Evolutionary conservation across 2,888 invertebrate genomes (phyloP), one percentile per base, ranked within the genome.

Genomic region (Hoplodrina blanda): DNA sequence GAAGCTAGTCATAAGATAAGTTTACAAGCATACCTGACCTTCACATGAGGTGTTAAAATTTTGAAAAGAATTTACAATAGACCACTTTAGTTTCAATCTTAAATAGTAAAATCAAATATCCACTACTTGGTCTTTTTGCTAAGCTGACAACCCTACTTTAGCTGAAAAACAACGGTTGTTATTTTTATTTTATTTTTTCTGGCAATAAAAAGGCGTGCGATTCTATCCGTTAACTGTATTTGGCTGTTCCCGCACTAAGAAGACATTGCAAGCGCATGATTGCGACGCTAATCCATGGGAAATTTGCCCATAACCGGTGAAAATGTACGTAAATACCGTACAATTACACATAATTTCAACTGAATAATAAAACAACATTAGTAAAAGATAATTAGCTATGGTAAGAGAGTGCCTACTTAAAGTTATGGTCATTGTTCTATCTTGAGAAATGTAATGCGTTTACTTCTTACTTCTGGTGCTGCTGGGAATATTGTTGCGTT

Each of bases 231-330:
- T 91, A 92, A 76, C 84, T 87, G 85, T 88, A 87, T 83, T 78
- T 74, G 85, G 80, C 73, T 78, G 83, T 91, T 93, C 90, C 88
- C 91, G 89, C 87, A 86, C 81, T 87, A 85, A 85, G 85, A 85
- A 88, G 86, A 86, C 83, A 85, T 84, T 83, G 79, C 78, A 77
- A 62, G 57, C 61, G 81, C 76, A 74, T 50, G 63, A 73, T 76
- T 69, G 78, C 85, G 81, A 87, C 85, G 87, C 76, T 87, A 87
- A 87, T 86, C 86, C 87, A 90, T 93, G 92, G 87, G 91, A 93
- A 93, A 74, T 82, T 79, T 76, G 54, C 69, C 82, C 81, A 86
- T 87, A 88, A 79, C 57, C 65, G 56, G 59, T 59, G 83, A 87
- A 82, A 83, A 81, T 72, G 72, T 78, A 78, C 69, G 78, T 69